Conservation (phyloP, 2,113 vertebrate genomes). For the Dascyllus trimaculatus region DNA sequence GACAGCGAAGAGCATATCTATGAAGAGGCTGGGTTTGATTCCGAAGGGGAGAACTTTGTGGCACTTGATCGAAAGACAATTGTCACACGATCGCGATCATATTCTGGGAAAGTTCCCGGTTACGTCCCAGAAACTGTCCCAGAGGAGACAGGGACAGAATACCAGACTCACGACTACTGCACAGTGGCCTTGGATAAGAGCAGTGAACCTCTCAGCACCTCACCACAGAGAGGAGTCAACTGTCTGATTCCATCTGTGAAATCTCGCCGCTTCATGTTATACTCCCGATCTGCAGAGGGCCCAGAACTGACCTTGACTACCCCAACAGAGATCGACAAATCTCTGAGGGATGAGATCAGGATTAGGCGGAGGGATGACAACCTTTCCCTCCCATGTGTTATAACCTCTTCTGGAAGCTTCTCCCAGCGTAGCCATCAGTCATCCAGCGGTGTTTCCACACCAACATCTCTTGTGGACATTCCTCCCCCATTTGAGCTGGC, state of each 20-base stretch:
- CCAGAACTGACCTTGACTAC: constrained; percentile 84
- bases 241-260: constrained; percentile 84
- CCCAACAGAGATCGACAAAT: constrained; percentile 82
- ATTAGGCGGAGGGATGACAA: constrained; percentile 89
- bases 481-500: constrained; percentile 97
- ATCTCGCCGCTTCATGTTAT: constrained; percentile 89
- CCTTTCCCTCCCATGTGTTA: constrained; percentile 90
- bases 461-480: constrained; percentile 92
- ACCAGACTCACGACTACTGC: constrained; percentile 81
- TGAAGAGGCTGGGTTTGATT: constrained; percentile 83
- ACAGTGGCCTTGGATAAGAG: constrained; percentile 83
- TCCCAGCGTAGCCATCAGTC: constrained; percentile 89
- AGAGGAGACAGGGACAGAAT: constrained; percentile 92
- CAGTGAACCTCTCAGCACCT: constrained; percentile 69
- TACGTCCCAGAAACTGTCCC: constrained; percentile 97
- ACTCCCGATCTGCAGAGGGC: constrained; percentile 91
- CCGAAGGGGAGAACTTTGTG: constrained; percentile 87
- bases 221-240: constrained; percentile 78
- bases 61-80: constrained; percentile 87
- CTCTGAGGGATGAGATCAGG: constrained; percentile 80
- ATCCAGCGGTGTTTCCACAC: constrained; percentile 89
- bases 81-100: constrained; percentile 91
- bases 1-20: constrained; percentile 88
- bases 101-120: constrained; percentile 92
- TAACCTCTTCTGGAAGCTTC: constrained; percentile 93